These are phyloP conservation scores for Garrulus glandarius DNA, from an alignment of 2,797 vertebrate species.

Conservation along the genomic window DNA sequence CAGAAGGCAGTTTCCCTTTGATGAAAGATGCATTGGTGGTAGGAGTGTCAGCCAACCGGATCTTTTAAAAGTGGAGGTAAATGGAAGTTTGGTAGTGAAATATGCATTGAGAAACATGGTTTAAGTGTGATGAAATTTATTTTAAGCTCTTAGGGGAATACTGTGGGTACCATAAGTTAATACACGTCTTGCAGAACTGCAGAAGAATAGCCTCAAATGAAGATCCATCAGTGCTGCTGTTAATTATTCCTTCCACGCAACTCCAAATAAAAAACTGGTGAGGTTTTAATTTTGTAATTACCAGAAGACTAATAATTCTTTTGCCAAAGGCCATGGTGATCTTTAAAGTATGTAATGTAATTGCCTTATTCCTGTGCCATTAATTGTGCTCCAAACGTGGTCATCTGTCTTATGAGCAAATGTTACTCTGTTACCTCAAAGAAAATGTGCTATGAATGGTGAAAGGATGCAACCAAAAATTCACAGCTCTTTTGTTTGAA, in stretches of 20 bases:
- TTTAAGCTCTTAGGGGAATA: background rate
- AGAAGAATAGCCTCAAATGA: background rate
- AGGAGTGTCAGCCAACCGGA: background rate
- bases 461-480: background rate
- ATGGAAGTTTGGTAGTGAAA: background rate
- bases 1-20: background rate
- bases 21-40: background rate
- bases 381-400: background rate
- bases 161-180: background rate
- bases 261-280: background rate
- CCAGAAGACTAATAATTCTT: conserved; percentile 30
- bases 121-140: background rate
- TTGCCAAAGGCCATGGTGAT: conserved; percentile 27
- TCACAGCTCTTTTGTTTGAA: background rate
- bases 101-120: background rate
- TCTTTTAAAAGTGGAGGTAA: background rate
- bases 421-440: background rate
- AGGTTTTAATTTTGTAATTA: conserved; percentile 39
- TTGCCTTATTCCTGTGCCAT: conserved; percentile 28
- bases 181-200: background rate
- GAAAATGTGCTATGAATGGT: background rate
- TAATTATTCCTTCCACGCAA: background rate
- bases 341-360: conserved; percentile 24
- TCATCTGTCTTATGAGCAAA: conserved; percentile 26
- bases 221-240: background rate